Evolutionary conservation across 1,140 invertebrate species (phyloP).

Genomic region (Drosophila eugracilis): DNA sequence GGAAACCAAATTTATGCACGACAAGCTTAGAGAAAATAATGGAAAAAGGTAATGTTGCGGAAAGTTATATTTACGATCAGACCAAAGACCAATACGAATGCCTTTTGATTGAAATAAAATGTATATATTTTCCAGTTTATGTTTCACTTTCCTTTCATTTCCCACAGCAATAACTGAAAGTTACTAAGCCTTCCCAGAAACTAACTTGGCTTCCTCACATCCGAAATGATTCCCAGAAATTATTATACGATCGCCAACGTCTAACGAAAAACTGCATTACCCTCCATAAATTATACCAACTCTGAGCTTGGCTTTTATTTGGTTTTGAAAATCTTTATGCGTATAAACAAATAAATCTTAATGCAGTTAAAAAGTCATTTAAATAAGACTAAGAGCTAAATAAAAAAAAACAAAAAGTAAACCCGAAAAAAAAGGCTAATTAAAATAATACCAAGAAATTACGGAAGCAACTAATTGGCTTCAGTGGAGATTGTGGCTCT

Average conservation of each 20-base stretch:
- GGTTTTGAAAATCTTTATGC: constrained; percentile 26
- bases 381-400: constrained; percentile 40
- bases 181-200: constrained; percentile 20
- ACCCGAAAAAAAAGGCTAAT: constrained; percentile 59
- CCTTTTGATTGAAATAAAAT: neutral
- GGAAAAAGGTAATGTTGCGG: constrained; percentile 24
- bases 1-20: constrained; percentile 32
- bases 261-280: constrained; percentile 62
- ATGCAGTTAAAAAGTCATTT: constrained; percentile 62
- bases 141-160: neutral
- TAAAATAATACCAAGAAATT: constrained; percentile 83
- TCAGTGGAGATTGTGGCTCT: constrained; percentile 26
- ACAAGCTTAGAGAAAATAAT: constrained; percentile 38
- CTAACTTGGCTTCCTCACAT: constrained; percentile 6
- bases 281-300: constrained; percentile 64
- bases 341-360: constrained; percentile 61
- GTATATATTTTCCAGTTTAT: neutral
- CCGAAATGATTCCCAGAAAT: constrained; percentile 41
- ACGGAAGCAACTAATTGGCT: constrained; percentile 79
- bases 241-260: constrained; percentile 61
- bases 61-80: constrained; percentile 16
- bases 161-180: constrained; percentile 12
- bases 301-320: constrained; percentile 23
- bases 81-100: neutral
- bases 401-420: constrained; percentile 19